phyloP scores from a whole-genome alignment of 1,140 invertebrate species.

The Mamestra configurata region DNA sequence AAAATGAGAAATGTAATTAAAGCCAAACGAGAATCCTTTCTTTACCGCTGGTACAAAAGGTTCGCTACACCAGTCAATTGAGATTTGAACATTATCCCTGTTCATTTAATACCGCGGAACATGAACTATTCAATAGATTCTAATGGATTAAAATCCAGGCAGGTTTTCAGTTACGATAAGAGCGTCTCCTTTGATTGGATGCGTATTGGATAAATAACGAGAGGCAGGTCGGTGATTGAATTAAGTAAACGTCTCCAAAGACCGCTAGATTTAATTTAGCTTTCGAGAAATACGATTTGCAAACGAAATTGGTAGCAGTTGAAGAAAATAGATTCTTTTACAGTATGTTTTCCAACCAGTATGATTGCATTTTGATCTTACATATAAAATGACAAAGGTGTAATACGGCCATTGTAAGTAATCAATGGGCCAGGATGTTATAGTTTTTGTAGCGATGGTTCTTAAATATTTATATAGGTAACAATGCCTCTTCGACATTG shows the following conservation, averaged over 20 bases:
- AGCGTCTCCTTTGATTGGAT: neutral
- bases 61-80: neutral
- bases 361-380: neutral
- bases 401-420: no score
- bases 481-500: no score
- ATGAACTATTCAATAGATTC: constrained; percentile 22
- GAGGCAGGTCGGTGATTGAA: constrained; percentile 17
- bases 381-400: neutral
- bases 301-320: neutral
- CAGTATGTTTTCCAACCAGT: neutral
- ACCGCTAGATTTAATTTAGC: neutral
- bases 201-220: neutral
- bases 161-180: constrained; percentile 9
- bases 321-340: neutral
- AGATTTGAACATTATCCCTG: neutral
- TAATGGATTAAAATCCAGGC: constrained; percentile 30
- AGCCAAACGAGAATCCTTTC: neutral
- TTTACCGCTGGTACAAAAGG: neutral
- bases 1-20: neutral
- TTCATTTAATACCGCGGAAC: neutral
- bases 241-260: constrained; percentile 7
- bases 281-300: neutral
- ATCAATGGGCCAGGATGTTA: no score
- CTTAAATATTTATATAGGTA: no score
- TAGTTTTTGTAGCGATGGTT: no score